Evolutionary conservation across 2,113 vertebrate species (phyloP).

Genomic region (Aythya baeri): DNA sequence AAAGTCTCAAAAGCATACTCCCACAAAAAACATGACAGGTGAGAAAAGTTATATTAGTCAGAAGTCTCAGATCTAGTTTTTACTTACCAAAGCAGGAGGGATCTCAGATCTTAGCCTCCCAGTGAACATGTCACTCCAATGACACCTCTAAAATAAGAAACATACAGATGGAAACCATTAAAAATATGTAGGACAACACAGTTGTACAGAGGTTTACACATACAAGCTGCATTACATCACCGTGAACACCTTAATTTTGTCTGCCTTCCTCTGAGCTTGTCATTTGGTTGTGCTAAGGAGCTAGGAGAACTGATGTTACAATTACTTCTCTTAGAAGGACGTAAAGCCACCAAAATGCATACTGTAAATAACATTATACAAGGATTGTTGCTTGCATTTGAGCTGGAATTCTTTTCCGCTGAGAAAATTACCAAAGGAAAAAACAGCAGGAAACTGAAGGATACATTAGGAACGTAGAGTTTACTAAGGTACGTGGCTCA

Average conservation of each 20-base stretch:
- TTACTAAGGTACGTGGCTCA: not conserved
- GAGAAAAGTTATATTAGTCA: not conserved
- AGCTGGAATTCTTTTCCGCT: not conserved
- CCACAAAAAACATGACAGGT: not conserved
- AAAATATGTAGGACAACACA: constrained; percentile 2
- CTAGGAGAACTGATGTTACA: not conserved
- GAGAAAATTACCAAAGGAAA: not conserved
- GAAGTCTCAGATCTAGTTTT: not conserved
- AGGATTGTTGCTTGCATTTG: not conserved
- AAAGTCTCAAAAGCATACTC: not conserved
- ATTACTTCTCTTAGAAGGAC: not conserved
- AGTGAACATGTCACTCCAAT: constrained; percentile 99
- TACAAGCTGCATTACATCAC: not conserved
- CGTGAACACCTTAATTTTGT: not conserved
- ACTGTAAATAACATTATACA: not conserved
- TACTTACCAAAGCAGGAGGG: constrained; percentile 92
- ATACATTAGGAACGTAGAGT: not conserved
- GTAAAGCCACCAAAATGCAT: not conserved
- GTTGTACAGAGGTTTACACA: not conserved
- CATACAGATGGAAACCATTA: not conserved
- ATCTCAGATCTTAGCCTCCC: constrained; percentile 95
- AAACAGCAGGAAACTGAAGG: not conserved
- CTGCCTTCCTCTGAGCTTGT: not conserved
- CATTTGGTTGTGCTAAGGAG: not conserved
- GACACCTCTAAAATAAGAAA: constrained; percentile 84